Base-by-base conservation (phyloP, 1,140 invertebrate genomes). In the Delia radicum region DNA sequence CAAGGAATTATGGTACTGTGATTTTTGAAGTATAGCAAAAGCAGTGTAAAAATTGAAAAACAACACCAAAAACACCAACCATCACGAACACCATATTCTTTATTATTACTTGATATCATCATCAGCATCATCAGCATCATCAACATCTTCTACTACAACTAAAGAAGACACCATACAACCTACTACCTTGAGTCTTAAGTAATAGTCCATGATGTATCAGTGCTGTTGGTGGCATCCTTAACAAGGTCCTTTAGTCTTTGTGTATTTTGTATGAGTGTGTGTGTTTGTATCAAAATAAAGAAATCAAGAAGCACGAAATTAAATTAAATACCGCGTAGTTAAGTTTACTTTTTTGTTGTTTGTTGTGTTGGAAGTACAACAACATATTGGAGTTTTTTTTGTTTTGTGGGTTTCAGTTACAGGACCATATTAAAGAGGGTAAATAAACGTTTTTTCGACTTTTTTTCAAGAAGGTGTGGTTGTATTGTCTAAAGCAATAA, bases 231-330 rank as follows among this genome's bases (percentile, higher is more conserved):
- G 65, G 65, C 65, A 69, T 69, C 31, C 29, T 69, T 69, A 69
- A 69, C 65, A 69, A 69, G 65, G 65, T 69, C 65, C 29, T 69
- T n/a, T 69, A 69, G 65, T 33, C 65, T 33, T 10, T 33, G 6
- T 2, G 24, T 26, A 42, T 48, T 18, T 3, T 55, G 12, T 21
- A 1, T 0, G 4, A 55, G 4, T 6, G n/a, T 55, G 4, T 55
- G 8, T 55, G 10, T 55, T 18, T 55, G 21, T 55, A 55, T 10
- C 18, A 55, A 55, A 55, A 55, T 55, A 18, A 48, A 73, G 37
- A 74, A 77, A 77, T 77, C 76, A 77, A 77, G 55, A 77, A 74
- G 73, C 76, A 71, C 73, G 42, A 77, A 77, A 77, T 77, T 77
- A 77, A 77, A 77, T 77, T 77, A 77, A 77, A 77, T 74, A 63